Conservation (phyloP, 2,797 vertebrate species). For the Anableps anableps region DNA sequence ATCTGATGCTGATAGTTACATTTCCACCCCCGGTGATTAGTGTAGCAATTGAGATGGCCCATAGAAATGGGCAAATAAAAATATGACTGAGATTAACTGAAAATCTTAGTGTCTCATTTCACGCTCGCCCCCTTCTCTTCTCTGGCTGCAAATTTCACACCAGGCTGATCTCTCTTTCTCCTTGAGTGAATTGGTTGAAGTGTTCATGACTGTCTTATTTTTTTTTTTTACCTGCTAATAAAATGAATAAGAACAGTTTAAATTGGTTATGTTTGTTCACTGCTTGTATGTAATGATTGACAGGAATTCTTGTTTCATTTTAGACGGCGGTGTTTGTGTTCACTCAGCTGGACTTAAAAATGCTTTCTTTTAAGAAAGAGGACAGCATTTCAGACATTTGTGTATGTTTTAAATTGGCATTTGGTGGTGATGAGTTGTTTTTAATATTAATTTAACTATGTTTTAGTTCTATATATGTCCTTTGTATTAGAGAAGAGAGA, state of each 20-base stretch:
- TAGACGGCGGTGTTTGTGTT: too few species aligned
- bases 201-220: neutral
- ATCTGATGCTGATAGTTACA: neutral
- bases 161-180: slow-evolving; percentile 55
- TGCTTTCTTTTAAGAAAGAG: too few species aligned
- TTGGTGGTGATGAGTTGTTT: too few species aligned
- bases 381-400: too few species aligned
- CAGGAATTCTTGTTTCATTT: too few species aligned
- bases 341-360: too few species aligned
- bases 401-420: too few species aligned
- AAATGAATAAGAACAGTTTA: neutral
- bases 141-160: slow-evolving; percentile 55
- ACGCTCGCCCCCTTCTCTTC: slow-evolving; percentile 5
- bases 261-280: neutral
- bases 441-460: too few species aligned
- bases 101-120: slow-evolving; percentile 28
- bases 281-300: neutral
- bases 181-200: neutral
- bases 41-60: slow-evolving; percentile 10
- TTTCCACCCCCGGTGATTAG: neutral
- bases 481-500: too few species aligned
- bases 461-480: too few species aligned
- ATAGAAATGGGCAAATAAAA: slow-evolving; percentile 25
- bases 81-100: slow-evolving; percentile 21
- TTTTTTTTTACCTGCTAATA: neutral